Evolutionary conservation across 2,797 vertebrate genomes (phyloP), one percentile per base, ranked within the genome.

Genomic region (Sebastes steindachneri): DNA sequence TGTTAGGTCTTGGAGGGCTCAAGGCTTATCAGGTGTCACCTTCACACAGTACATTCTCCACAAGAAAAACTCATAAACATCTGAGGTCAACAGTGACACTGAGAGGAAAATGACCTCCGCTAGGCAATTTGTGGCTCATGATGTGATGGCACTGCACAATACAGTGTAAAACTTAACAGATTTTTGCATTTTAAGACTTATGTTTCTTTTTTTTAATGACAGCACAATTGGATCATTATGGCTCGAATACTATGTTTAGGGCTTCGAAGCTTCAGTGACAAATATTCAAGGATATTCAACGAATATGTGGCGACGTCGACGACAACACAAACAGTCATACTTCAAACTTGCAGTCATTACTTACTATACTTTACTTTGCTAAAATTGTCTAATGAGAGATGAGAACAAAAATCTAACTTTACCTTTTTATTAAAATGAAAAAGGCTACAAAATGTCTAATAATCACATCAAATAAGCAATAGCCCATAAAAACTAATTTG

Each of bases 21-120:
- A 31, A 65, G 25, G 53, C 45, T 79, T 80, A 79, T 84, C 77
- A 77, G 29, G 66, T 68, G 77, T 87, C 79, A 82, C 69, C 60
- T 83, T 80, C 55, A 58, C 23, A 64, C 29, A 63, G 65, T 45
- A 55, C 55, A 60, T 70, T 84, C 57, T 81, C 82, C 68, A 75
- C 45, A 70, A 58, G 21, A 28, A 35, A 64, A 70, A 81, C 29
- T 57, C 78, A 29, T 73, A 60, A 72, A 80, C 7, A 23, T 26
- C 10, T 62, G 7, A 59, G 57, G 48, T 81, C 53, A 74, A 23
- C 55, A 10, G 21, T 62, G 48, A 76, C 54, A 60, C 54, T 4
- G 19, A 17, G 17, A 55, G 29, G 63, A 35, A 73, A 60, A 64
- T 65, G 1, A 65, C 68, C 29, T 67, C 19, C 12, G 23, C 35